Base-by-base conservation (phyloP, 2,888 invertebrate species). In the Odontothrips loti region DNA sequence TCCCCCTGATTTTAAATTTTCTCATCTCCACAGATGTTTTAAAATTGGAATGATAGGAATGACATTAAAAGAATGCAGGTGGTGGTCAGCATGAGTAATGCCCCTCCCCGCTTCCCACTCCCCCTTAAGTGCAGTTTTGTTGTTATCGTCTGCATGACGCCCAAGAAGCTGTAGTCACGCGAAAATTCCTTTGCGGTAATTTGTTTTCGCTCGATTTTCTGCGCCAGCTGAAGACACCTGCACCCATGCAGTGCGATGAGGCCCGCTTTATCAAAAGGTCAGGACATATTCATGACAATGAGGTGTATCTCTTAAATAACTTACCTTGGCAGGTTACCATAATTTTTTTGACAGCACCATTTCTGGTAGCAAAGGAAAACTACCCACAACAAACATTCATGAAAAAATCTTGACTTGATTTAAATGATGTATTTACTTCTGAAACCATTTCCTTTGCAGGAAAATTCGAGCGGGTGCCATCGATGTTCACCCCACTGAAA, bases 401-500 rank as follows among this genome's bases (percentile, higher is more conserved):
- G 10, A 6, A 27, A 23, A 11, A 8, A 23, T 27, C 10, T 75
- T 4, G 3, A 27, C 23, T 10, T 27, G 6, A 17, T 6, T 51
- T 12, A 51, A 23, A 27, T 75, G 6, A 27, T 75, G 27, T 75
- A 20, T 15, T 15, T 58, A 20, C 10, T 27, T 27, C 8, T 27
- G 4, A 0, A 27, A 75, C 8, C 12, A 0, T 23, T 27, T 27
- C 27, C 86, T 84, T 83, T 85, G 17, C 80, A 93, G 92, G 84
- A 92, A 93, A 87, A 91, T 93, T 84, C 91, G 92, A 88, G 93
- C 94, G 82, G 94, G 94, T 80, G 91, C 91, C 82, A 90, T 96
- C 83, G 96, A 97, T 89, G 96, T 96, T 27, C 96, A 97, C 89
- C 96, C 96, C 15, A 93, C 93, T 80, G 93, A 96, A 86, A 94